Evolutionary conservation across 2,888 invertebrate species (phyloP), one percentile per base, ranked within the genome.

Genomic region (Scaptomyza reducta): DNA sequence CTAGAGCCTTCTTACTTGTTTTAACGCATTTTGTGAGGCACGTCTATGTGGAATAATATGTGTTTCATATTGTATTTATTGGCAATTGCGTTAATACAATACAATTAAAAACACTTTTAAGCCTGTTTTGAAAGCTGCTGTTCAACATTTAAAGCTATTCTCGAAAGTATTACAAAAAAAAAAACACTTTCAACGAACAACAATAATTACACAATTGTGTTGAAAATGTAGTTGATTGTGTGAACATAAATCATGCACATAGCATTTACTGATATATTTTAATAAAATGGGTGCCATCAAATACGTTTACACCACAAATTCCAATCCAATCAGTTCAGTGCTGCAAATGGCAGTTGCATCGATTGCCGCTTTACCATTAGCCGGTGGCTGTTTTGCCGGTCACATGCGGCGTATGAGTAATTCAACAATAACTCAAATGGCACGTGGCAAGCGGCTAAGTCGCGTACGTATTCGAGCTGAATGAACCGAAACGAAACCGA

Each of bases 381-480:
- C 18, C 18, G 31, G 5, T 49, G 31, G n/a, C 29, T 18, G 18
- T 33, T 33, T 38, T 38, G 31, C n/a, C 10, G 29, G 57, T 38
- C 70, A 79, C 74, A 83, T 61, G 60, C 47, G 56, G 84, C 79
- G 77, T 79, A 83, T 79, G 74, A 70, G 80, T 79, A 77, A 79
- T 79, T 64, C 60, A 49, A 59, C 58, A 62, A 73, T 63, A 56
- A 56, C 62, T 73, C 55, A 56, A 62, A 72, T 49, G 18, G 57
- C 38, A 57, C 59, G 58, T 64, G 54, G 59, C 64, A 55, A 74
- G 67, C 65, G 71, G 71, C 61, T 68, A 55, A 71, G 71, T 68
- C 55, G 64, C 33, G 66, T 35, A 29, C 49, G 14, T 40, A 10
- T 40, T 59, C 53, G 33, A 54, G 58, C 54, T 55, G 53, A 58